phyloP scores from a whole-genome alignment of 2,113 vertebrate species.

The Chiloscyllium plagiosum region DNA sequence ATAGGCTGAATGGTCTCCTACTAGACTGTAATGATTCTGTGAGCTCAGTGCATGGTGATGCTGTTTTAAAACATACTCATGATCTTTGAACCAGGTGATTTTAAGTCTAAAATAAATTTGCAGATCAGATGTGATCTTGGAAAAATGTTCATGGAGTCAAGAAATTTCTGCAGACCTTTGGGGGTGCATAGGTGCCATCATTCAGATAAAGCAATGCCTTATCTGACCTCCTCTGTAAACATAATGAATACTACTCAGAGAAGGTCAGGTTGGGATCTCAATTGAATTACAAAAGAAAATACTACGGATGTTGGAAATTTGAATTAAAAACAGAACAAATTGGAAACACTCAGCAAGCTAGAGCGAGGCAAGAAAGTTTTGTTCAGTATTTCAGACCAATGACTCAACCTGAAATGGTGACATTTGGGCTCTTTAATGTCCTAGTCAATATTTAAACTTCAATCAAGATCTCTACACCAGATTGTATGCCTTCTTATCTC shows the following conservation, averaged over 20 bases:
- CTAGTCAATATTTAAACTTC: neutral
- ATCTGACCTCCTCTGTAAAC: neutral
- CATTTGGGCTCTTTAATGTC: neutral
- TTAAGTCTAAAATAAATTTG: too few relatives aligned
- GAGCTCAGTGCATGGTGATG: too few relatives aligned
- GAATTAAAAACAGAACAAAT: neutral
- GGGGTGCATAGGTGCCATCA: neutral
- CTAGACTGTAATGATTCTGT: too few relatives aligned
- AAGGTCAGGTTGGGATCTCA: too few relatives aligned
- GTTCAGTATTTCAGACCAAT: neutral
- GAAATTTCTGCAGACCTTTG: too few relatives aligned
- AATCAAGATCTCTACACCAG: neutral
- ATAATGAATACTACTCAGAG: too few relatives aligned
- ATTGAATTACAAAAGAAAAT: neutral
- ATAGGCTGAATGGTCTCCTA: too few relatives aligned
- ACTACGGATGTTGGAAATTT: neutral
- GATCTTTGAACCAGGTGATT: too few relatives aligned
- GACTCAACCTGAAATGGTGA: neutral
- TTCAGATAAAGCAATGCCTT: neutral
- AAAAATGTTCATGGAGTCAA: too few relatives aligned
- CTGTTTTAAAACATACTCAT: too few relatives aligned
- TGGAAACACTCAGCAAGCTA: neutral
- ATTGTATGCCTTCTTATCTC: neutral
- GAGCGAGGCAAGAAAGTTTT: neutral
- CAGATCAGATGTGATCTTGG: too few relatives aligned